phyloP scores from a whole-genome alignment of 2,888 invertebrate genomes.

The Mythimna loreyi region DNA sequence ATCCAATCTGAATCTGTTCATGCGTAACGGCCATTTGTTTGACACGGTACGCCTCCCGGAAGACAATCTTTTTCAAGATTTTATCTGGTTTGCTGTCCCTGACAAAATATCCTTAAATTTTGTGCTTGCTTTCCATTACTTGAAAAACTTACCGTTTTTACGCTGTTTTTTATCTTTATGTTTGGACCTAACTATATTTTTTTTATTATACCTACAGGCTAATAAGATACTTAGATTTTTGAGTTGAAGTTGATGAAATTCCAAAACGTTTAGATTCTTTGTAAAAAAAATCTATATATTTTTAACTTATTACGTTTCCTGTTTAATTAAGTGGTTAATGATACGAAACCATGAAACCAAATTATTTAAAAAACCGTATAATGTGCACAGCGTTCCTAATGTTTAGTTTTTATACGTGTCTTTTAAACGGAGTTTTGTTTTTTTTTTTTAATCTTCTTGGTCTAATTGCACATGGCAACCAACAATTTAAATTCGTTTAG shows the following conservation, averaged over 20 bases:
- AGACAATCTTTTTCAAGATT: conserved; percentile 48
- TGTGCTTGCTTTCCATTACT: neutral
- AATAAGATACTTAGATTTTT: neutral
- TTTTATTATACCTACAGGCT: neutral
- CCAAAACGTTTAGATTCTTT: too few relatives aligned
- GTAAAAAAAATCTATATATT: too few relatives aligned
- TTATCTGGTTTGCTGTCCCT: conserved; percentile 45
- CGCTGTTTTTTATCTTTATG: neutral
- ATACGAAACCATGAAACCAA: neutral
- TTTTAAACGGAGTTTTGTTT: conserved; percentile 17
- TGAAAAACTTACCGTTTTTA: conserved; percentile 4
- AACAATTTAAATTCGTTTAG: conserved; percentile 29
- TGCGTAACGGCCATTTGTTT: conserved; percentile 61
- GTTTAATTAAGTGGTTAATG: neutral
- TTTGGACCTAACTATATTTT: neutral
- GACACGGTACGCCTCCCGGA: conserved; percentile 61
- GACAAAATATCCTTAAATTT: conserved; percentile 26
- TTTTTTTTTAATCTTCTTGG: conserved; percentile 16
- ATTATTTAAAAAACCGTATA: neutral
- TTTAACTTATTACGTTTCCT: neutral
- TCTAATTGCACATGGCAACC: conserved; percentile 13
- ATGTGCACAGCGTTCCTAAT: neutral
- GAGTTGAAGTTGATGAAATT: too few relatives aligned
- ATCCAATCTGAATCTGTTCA: conserved; percentile 55
- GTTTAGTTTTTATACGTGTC: conserved; percentile 13